These are phyloP conservation scores for Poeciliopsis prolifica DNA, from an alignment of 2,113 vertebrate genomes.

Conservation along the genomic window DNA sequence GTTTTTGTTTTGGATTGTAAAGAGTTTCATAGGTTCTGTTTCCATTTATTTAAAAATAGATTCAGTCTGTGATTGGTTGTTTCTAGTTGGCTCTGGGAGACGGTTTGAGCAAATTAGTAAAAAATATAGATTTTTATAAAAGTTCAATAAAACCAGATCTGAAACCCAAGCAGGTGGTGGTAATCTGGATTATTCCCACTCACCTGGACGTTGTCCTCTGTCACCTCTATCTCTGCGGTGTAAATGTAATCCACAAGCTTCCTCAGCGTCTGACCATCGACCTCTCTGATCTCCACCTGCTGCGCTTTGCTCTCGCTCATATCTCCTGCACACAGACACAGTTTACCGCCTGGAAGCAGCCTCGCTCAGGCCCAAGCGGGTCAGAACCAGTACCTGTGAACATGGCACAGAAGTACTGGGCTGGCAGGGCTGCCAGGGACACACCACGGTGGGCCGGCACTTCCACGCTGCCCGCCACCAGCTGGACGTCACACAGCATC, in stretches of 20 bases:
- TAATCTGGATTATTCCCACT: conserved; percentile 4
- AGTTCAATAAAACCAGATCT: too few relatives aligned
- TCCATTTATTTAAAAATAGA: too few relatives aligned
- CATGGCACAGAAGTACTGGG: conserved; percentile 97
- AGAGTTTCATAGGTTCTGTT: too few relatives aligned
- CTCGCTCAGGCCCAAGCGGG: neutral
- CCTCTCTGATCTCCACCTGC: conserved; percentile 92
- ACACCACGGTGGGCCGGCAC: conserved; percentile 95
- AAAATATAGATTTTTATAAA: too few relatives aligned
- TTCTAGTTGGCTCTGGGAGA: too few relatives aligned
- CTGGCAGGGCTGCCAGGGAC: conserved; percentile 91
- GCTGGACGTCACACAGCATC: conserved; percentile 94
- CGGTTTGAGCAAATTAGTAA: too few relatives aligned
- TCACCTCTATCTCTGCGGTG: conserved; percentile 94
- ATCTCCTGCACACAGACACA: conserved; percentile 82
- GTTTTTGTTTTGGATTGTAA: too few relatives aligned
- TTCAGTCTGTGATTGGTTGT: too few relatives aligned
- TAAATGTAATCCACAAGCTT: conserved; percentile 97
- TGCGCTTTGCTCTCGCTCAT: conserved; percentile 97
- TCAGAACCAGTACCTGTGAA: conserved; percentile 88
- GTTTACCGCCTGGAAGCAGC: neutral
- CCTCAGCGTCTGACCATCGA: conserved; percentile 89
- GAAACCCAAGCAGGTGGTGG: too few relatives aligned
- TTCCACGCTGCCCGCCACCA: conserved; percentile 89
- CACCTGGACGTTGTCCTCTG: conserved; percentile 96